Base-by-base conservation (phyloP, 2,797 vertebrate species). In the Natrix natrix region DNA sequence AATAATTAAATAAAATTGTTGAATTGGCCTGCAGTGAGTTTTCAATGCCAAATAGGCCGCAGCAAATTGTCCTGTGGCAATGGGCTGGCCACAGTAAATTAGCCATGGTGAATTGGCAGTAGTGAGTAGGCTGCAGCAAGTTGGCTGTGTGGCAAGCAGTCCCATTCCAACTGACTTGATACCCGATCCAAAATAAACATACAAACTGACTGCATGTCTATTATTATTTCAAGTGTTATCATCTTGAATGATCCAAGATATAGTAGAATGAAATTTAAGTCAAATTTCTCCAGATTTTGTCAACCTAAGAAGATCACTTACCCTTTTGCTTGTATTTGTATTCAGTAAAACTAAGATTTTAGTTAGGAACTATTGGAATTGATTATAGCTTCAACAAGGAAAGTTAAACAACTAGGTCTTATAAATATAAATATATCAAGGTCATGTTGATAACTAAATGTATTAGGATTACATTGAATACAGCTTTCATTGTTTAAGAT, bases 401-500 rank as follows among this genome's bases (percentile, higher is more conserved):
- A 61, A 83, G 60, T 93, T 74, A 90, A 90, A 91, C 22, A 91
- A 1, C 32, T 1, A 87, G 1, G 13, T 92, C 63, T 89, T 3
- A 0, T 87, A 94, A 22, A 57, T 88, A 94, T 93, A 87, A 93
- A 86, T 92, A 60, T 74, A 74, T 74, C 69, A 74, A 37, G 69
- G 32, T 74, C 7, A 37, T 2, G 8, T 37, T 74, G 69, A 74
- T 74, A 74, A 88, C 59, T 87, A 92, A 96, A 94, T 54, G 66
- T 94, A 91, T 22, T 66, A 94, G 94, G 83, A 95, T 91, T 96
- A 95, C 69, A 88, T 24, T 63, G 56, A 92, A 13, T 95, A 92
- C 92, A 57, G 91, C 93, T 96, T 93, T 95, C 90, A 97, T 92
- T 96, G 96, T 97, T 94, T 93, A 94, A 95, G 93, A 94, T 93